Conservation (phyloP, 2,113 vertebrate genomes). For the Nothoprocta perdicaria region DNA sequence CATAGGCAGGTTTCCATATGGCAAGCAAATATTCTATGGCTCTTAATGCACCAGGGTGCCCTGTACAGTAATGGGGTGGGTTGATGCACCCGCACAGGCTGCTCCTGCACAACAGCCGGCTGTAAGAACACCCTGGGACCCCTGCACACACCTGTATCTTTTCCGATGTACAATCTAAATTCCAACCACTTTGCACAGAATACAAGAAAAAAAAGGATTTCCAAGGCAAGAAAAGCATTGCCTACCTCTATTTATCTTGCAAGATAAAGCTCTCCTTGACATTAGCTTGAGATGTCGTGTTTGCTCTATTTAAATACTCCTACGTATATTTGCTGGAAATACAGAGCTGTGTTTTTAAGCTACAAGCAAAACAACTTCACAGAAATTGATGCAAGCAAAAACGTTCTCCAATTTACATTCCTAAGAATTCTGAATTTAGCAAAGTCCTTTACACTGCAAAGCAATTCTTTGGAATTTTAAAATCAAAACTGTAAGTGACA, state of each 20-base stretch:
- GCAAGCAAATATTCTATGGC: not conserved
- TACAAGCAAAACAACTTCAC: not conserved
- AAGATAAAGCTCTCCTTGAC: not conserved
- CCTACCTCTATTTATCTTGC: not conserved
- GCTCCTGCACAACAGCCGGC: not conserved
- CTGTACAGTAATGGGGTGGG: not conserved
- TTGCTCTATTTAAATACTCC: not conserved
- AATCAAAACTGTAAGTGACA: not conserved
- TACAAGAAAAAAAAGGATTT: fast-evolving
- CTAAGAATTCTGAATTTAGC: not conserved
- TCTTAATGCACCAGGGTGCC: not conserved
- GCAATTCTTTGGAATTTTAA: not conserved
- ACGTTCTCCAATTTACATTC: not conserved
- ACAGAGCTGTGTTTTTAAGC: not conserved
- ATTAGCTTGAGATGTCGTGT: not conserved
- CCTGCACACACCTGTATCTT: not conserved
- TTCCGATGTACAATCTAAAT: not conserved
- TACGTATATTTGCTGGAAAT: not conserved
- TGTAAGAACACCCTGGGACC: not conserved
- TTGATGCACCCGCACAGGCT: not conserved
- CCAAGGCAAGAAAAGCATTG: not conserved
- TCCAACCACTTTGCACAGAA: not conserved
- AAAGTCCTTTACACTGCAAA: not conserved
- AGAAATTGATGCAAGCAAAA: not conserved
- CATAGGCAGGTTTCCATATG: not conserved